Base-by-base conservation (phyloP, 2,113 vertebrate species). In the Probosciger aterrimus region DNA sequence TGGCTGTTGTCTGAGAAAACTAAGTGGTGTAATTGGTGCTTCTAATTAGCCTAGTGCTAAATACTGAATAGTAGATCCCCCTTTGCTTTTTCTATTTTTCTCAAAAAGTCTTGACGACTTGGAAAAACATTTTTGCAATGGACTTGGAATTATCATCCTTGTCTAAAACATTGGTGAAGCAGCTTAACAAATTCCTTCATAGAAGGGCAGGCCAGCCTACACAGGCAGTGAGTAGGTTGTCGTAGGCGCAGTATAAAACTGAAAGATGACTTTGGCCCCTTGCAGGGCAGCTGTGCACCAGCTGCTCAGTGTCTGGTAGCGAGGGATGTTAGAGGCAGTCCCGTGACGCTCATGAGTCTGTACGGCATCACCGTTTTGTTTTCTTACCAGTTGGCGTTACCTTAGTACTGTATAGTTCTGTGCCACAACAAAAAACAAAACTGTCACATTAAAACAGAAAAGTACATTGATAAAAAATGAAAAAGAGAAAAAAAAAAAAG, bases 381-480 rank as follows among this genome's bases (percentile, higher is more conserved):
- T 74, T 73, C 46, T 78, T 63, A 95, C 90, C 92, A 37, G 79
- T 59, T 91, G 94, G 85, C 88, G 9, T 90, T 93, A 95, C 96
- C 95, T 97, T 82, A 94, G 96, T 95, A 94, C 94, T 95, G 92
- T 96, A 92, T 53, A 11, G 83, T 77, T 86, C 82, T 96, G 95
- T 75, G 89, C 94, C 92, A 89, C 94, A 91, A 49, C 74, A n/a
- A 82, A 82, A 63, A n/a, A 80, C 46, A 53, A 27, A 80, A 55
- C 91, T 87, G 86, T 83, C 46, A 3, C 13, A n/a, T 43, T 50
- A 27, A 37, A 27, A 11, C 35, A 27, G 9, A 69, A 57, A n/a
- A 60, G 5, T 80, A 64, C 6, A 20, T 91, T 62, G 37, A 62
- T 68, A 10, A 74, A 23, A 74, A 64, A 28, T 9, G 14, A 41